Conservation (phyloP, 1,140 invertebrate species). For the Scylla paramamosain region DNA sequence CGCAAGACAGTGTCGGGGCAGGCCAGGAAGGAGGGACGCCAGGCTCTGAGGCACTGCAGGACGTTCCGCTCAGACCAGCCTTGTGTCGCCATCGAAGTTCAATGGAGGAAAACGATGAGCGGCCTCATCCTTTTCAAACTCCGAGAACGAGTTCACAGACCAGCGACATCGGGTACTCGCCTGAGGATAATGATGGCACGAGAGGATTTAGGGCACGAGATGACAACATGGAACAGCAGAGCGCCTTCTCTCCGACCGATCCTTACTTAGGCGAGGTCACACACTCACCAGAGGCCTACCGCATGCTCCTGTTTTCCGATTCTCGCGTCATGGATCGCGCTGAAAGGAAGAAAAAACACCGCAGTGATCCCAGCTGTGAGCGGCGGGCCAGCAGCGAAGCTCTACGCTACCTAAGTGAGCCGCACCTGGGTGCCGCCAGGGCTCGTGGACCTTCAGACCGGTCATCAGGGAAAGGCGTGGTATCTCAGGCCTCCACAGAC, state of each 20-base stretch:
- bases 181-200: constrained; percentile 61
- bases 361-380: constrained; percentile 71
- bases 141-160: constrained; percentile 43
- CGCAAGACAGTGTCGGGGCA: constrained; percentile 75
- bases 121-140: constrained; percentile 55
- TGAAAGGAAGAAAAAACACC: constrained; percentile 69
- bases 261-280: constrained; percentile 58
- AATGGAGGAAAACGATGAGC: constrained; percentile 50
- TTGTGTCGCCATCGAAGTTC: constrained; percentile 55
- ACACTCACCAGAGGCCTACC: constrained; percentile 42
- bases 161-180: constrained; percentile 62
- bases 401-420: constrained; percentile 64
- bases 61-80: constrained; percentile 52
- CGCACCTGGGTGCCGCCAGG: constrained; percentile 43
- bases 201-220: constrained; percentile 34
- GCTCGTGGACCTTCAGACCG: constrained; percentile 6
- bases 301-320: constrained; percentile 46
- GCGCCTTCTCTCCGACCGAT: constrained; percentile 69
- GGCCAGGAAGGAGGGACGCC: constrained; percentile 26
- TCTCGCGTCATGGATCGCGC: constrained; percentile 59
- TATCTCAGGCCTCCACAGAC: constrained; percentile 77
- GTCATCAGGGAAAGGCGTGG: constrained; percentile 52
- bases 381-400: constrained; percentile 53
- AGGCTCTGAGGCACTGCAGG: background rate
- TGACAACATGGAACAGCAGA: constrained; percentile 59